Percentiles rank a stretch among this genome's conserved stretches.
These are phyloP conservation scores for Dasyprocta punctata DNA, from an alignment of 2,113 vertebrate species.

Conservation along the genomic window DNA sequence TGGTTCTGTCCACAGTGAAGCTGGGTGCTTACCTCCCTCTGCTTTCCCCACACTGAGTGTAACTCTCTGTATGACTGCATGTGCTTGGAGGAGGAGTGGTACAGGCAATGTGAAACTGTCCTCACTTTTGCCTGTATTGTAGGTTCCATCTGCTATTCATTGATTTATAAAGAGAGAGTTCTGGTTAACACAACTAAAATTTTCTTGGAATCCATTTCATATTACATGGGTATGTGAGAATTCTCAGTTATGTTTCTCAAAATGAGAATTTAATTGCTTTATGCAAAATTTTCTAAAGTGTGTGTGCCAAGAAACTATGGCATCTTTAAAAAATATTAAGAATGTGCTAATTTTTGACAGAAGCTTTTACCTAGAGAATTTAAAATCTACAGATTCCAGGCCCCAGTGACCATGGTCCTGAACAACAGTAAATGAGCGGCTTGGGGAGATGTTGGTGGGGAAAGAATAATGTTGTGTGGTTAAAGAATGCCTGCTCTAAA, in stretches of 20 bases:
- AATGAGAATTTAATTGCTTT: conserved; percentile 30
- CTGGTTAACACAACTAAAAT: conserved; percentile 34
- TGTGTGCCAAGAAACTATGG: conserved; percentile 1
- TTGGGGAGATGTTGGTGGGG: not conserved
- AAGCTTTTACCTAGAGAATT: not conserved
- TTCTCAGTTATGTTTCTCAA: conserved; percentile 37
- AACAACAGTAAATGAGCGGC: not conserved
- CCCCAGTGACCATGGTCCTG: not conserved
- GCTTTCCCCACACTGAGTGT: not conserved
- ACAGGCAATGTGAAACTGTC: not conserved
- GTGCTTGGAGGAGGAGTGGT: not conserved
- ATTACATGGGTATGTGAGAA: conserved; percentile 1
- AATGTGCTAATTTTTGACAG: conserved; percentile 6
- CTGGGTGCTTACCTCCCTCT: not conserved
- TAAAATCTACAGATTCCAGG: conserved; percentile 22
- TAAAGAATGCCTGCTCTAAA: not conserved
- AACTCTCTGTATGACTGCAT: not conserved
- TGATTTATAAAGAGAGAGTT: conserved; percentile 19
- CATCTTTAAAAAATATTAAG: conserved; percentile 1
- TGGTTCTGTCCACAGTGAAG: not conserved
- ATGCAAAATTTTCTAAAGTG: conserved; percentile 38
- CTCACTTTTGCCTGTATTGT: not conserved
- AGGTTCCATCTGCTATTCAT: conserved; percentile 7
- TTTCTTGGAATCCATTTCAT: conserved; percentile 16
- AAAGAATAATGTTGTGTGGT: not conserved